phyloP scores from a whole-genome alignment of 2,113 vertebrate species.

The Cryptotis parvus region DNA sequence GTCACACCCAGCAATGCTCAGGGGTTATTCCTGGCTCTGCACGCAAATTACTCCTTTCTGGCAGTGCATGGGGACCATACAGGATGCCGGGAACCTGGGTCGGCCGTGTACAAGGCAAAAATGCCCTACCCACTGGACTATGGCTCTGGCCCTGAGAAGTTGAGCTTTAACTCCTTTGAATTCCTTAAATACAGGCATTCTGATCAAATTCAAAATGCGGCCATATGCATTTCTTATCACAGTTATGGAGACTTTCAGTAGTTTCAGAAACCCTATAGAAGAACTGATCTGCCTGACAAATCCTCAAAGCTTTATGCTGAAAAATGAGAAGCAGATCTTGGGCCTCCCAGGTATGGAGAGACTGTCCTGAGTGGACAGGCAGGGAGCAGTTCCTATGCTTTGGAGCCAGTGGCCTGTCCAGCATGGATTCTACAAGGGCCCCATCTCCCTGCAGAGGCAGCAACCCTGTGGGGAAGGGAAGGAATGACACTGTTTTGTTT shows the following conservation, averaged over 20 bases:
- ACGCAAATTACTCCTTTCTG: too few relatives aligned
- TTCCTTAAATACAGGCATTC: slow-evolving; percentile 21
- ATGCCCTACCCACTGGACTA: too few relatives aligned
- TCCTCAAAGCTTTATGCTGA: neutral
- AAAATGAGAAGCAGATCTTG: neutral
- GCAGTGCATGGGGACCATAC: too few relatives aligned
- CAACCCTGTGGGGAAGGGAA: slow-evolving; percentile 76
- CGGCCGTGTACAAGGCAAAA: too few relatives aligned
- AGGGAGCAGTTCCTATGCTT: neutral
- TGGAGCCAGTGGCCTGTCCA: slow-evolving; percentile 54
- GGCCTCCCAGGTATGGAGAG: neutral
- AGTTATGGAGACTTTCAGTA: slow-evolving; percentile 37
- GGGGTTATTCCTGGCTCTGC: too few relatives aligned
- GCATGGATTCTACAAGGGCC: slow-evolving; percentile 49
- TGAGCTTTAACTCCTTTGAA: slow-evolving; percentile 4
- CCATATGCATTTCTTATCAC: neutral
- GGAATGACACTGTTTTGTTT: neutral
- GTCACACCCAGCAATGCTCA: too few relatives aligned
- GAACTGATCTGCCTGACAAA: neutral
- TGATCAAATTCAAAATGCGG: slow-evolving; percentile 42
- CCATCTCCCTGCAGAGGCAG: slow-evolving; percentile 22
- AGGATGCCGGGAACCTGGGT: too few relatives aligned
- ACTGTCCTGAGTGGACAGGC: too few relatives aligned
- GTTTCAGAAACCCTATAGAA: slow-evolving; percentile 20
- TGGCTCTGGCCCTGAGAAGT: too few relatives aligned